phyloP scores from a whole-genome alignment of 2,113 vertebrate species.

The Oncorhynchus kisutch region DNA sequence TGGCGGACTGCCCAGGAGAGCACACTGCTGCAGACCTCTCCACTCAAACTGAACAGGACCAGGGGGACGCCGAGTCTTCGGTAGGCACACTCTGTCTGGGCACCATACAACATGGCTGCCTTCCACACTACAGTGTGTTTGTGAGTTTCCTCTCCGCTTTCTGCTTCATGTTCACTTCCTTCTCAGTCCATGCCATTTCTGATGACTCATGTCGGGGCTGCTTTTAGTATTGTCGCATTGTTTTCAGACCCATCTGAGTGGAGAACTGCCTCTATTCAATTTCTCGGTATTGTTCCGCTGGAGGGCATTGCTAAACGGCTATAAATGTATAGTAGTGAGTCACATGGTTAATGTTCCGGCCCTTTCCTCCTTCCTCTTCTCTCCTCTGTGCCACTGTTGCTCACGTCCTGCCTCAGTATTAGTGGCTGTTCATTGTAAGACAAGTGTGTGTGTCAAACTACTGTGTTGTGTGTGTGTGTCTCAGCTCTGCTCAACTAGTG shows the following conservation, averaged over 20 bases:
- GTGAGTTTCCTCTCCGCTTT: not conserved
- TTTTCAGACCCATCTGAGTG: conserved; percentile 10
- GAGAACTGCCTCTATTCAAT: not conserved
- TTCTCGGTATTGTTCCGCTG: conserved; percentile 42
- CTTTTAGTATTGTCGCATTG: not conserved
- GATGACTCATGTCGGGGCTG: conserved; percentile 10
- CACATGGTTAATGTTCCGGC: conserved; percentile 40
- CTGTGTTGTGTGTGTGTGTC: not conserved
- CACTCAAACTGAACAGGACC: conserved; percentile 33
- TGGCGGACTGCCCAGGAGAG: conserved; percentile 48
- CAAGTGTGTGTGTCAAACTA: not conserved
- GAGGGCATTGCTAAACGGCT: conserved; percentile 32
- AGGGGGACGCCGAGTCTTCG: conserved; percentile 50
- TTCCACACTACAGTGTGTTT: not conserved
- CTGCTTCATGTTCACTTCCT: conserved; percentile 50
- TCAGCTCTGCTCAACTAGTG: conserved; percentile 3
- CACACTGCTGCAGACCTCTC: conserved; percentile 22
- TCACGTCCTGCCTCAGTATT: not conserved
- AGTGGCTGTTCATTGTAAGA: not conserved
- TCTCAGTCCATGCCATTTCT: conserved; percentile 20
- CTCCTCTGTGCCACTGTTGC: not conserved
- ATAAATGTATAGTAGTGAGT: conserved; percentile 46
- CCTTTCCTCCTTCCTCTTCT: conserved; percentile 51
- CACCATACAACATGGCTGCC: conserved; percentile 24
- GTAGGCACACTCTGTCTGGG: conserved; percentile 49